A percentile compares a stretch with the other conserved stretches of the same genome.
Evolutionary conservation across 2,113 vertebrate species (phyloP).

Genomic region (Scartelaos histophorus): DNA sequence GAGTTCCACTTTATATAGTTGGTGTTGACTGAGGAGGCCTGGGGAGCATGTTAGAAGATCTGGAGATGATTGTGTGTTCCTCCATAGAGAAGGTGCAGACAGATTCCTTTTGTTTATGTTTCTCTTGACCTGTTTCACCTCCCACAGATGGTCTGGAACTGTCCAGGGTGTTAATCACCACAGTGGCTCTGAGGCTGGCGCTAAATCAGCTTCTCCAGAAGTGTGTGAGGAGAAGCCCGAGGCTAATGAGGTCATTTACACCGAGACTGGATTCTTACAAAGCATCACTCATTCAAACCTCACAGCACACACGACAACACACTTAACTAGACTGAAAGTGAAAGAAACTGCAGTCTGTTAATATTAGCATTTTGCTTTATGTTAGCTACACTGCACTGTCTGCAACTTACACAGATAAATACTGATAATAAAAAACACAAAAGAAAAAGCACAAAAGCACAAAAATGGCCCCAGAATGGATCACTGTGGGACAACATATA

Average conservation of each 20-base stretch:
- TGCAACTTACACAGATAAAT: no score
- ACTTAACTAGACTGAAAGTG: not conserved
- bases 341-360: no score
- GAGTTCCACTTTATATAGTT: not conserved
- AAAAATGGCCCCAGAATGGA: not conserved
- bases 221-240: slow-evolving; percentile 63
- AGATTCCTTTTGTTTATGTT: slow-evolving; percentile 60
- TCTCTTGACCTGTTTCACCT: slow-evolving; percentile 55
- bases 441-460: no score
- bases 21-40: not conserved
- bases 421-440: no score
- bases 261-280: slow-evolving; percentile 22
- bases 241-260: slow-evolving; percentile 70
- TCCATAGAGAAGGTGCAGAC: slow-evolving; percentile 36
- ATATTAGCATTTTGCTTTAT: no score
- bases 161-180: slow-evolving; percentile 70
- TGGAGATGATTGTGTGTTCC: slow-evolving; percentile 6
- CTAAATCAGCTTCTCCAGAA: slow-evolving; percentile 32
- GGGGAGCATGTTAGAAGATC: not conserved
- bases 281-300: not conserved
- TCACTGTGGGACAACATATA: not conserved
- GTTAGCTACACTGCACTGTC: no score
- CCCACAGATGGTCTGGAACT: slow-evolving; percentile 72
- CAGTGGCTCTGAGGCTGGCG: slow-evolving; percentile 50
- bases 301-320: not conserved